Conservation (phyloP, 2,797 vertebrate genomes). For the Propithecus perrieri region DNA sequence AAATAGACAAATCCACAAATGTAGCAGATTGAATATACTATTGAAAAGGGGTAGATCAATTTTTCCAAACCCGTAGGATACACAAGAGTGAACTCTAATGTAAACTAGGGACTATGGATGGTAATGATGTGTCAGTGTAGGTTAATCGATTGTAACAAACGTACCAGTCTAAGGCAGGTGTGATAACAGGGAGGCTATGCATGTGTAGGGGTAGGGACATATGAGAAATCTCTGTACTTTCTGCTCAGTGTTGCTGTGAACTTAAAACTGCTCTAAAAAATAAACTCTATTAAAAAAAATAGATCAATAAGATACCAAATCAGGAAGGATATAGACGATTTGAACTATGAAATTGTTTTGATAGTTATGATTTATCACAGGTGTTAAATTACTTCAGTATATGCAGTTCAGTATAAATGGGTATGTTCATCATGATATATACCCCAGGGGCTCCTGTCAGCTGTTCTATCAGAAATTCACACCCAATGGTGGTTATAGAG, state of each 20-base stretch:
- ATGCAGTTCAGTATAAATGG: neutral
- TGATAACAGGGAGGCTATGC: neutral
- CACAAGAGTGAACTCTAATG: neutral
- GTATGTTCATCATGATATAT: neutral
- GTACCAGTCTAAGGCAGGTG: no score
- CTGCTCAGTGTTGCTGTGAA: neutral
- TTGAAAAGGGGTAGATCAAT: neutral
- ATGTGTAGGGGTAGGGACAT: neutral
- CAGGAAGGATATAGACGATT: neutral
- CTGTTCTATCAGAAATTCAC: neutral
- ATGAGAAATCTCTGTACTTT: neutral
- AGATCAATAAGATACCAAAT: neutral
- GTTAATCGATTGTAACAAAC: neutral
- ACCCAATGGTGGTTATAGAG: neutral
- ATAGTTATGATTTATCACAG: constrained; percentile 2
- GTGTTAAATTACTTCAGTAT: constrained; percentile 11
- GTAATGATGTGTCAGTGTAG: neutral
- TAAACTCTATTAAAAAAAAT: neutral
- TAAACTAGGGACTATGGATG: neutral
- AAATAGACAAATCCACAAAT: neutral
- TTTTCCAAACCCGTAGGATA: neutral
- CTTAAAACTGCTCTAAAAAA: neutral
- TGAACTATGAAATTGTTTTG: neutral
- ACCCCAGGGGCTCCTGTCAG: neutral
- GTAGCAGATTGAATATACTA: neutral